A percentile compares a stretch with the other conserved stretches of the same genome.
phyloP scores from a whole-genome alignment of 2,113 vertebrate species.

The Fregetta grallaria region DNA sequence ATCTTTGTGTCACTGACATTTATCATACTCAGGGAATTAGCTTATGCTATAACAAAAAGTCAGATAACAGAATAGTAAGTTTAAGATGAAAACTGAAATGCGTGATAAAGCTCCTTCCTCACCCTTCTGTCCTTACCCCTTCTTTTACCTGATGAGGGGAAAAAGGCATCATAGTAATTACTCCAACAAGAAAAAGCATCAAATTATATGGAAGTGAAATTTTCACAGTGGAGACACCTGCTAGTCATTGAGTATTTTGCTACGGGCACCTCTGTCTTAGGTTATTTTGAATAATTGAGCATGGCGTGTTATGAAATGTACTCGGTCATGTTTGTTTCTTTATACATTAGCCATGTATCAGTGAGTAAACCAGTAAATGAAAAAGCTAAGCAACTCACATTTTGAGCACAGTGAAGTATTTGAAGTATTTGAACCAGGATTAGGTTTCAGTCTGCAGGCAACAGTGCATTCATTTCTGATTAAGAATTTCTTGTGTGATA shows the following conservation, averaged over 20 bases:
- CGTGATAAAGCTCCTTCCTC: not conserved
- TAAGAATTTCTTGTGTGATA: not conserved
- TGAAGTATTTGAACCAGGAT: not conserved
- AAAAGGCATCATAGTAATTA: not conserved
- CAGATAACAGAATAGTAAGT: not conserved
- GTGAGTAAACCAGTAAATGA: not conserved
- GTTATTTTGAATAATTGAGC: not conserved
- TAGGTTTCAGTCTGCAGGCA: not conserved
- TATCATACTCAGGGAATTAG: not conserved
- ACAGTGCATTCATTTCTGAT: not conserved
- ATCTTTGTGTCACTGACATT: not conserved
- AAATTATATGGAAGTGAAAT: not conserved
- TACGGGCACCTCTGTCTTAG: fast-evolving
- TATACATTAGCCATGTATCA: slow-evolving; percentile 1
- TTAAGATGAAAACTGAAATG: not conserved
- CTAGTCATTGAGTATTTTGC: not conserved
- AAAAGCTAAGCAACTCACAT: not conserved
- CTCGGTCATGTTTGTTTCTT: not conserved
- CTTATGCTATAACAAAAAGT: not conserved
- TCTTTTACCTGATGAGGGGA: not conserved
- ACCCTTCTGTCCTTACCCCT: not conserved
- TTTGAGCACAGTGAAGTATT: not conserved
- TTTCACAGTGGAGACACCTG: not conserved
- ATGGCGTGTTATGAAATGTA: not conserved
- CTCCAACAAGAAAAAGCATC: not conserved